These are phyloP conservation scores for Phalacrocorax carbo DNA, from an alignment of 2,113 vertebrate species.

Conservation along the genomic window DNA sequence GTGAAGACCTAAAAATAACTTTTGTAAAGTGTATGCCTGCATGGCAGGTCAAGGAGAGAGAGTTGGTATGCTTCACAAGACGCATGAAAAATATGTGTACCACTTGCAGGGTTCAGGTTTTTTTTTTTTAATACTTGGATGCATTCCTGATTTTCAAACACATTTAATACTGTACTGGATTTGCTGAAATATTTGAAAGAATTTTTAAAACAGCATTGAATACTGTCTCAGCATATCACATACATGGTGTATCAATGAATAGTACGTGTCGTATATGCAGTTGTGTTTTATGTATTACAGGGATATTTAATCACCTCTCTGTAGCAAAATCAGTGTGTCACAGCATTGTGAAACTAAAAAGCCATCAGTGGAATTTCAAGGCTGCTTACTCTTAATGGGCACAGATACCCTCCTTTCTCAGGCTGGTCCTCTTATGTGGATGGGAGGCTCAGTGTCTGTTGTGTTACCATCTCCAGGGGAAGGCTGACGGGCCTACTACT, in stretches of 20 bases:
- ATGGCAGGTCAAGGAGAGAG: background rate
- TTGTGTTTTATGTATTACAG: background rate
- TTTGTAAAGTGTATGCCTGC: background rate
- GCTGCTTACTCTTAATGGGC: background rate
- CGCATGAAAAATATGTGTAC: background rate
- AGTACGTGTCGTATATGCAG: background rate
- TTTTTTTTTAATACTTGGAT: background rate
- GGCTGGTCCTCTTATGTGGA: background rate
- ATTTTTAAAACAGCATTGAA: background rate
- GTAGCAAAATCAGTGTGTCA: background rate
- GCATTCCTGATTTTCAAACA: background rate
- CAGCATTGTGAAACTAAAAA: background rate
- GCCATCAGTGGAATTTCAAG: background rate
- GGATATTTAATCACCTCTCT: background rate
- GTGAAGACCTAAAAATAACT: background rate
- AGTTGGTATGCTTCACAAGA: background rate
- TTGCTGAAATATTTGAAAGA: background rate
- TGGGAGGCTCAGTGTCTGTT: background rate
- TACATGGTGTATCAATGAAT: background rate
- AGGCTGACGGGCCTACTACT: fast-evolving
- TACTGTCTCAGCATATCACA: background rate
- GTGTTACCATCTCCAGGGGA: background rate
- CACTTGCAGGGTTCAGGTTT: no score
- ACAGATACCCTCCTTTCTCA: background rate
- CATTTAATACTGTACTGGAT: fast-evolving